Percentiles rank a stretch among this genome's conserved stretches.
phyloP scores from a whole-genome alignment of 2,888 invertebrate genomes.

The Papilio gigon region DNA sequence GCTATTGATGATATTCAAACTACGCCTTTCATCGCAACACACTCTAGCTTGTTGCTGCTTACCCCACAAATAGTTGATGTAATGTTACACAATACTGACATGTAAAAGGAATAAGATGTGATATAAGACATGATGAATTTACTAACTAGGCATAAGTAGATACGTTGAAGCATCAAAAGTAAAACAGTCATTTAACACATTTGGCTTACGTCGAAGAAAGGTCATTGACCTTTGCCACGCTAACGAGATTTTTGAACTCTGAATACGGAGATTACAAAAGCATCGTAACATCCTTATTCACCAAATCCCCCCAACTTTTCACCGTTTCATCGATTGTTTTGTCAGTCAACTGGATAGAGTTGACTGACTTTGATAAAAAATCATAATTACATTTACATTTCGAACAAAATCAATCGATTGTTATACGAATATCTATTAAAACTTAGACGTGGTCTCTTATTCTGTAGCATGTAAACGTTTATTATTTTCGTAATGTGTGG shows the following conservation, averaged over 20 bases:
- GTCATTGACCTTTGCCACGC: constrained; percentile 52
- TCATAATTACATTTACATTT: too few species aligned
- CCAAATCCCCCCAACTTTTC: constrained; percentile 9
- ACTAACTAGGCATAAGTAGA: background rate
- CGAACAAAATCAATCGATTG: too few species aligned
- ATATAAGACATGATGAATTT: background rate
- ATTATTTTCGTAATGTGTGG: background rate
- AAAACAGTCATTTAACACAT: background rate
- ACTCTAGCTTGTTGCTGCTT: constrained; percentile 20
- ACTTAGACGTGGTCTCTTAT: background rate
- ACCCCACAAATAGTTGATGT: background rate
- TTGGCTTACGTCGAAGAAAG: constrained; percentile 51
- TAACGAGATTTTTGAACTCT: constrained; percentile 41
- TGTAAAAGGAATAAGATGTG: background rate
- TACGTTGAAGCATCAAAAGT: background rate
- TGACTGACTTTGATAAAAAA: too few species aligned
- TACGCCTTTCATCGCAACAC: constrained; percentile 18
- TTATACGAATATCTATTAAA: background rate
- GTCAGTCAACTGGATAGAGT: background rate
- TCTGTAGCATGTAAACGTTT: background rate
- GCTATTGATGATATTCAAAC: constrained; percentile 6
- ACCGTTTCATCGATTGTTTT: background rate
- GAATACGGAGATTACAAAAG: constrained; percentile 42
- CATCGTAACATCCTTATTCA: constrained; percentile 28
- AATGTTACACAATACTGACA: constrained; percentile 3